phyloP scores from a whole-genome alignment of 2,797 vertebrate species.

The Paguma larvata region DNA sequence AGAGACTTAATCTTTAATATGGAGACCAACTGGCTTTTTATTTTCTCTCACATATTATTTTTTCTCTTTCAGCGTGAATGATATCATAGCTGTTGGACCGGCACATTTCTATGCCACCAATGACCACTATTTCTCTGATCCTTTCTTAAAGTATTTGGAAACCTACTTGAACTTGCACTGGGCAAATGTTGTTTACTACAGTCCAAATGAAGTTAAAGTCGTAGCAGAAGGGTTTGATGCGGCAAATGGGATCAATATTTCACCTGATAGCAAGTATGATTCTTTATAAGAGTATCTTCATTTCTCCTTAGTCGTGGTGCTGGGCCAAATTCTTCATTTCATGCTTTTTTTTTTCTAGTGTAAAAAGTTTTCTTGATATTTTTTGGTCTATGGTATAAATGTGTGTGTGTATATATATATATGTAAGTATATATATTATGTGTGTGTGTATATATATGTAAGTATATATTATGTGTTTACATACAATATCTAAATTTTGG shows the following conservation, averaged over 20 bases:
- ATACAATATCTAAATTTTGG: neutral
- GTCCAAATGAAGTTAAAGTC: constrained; percentile 92
- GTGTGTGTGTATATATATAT: too few species aligned
- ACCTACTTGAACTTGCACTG: constrained; percentile 90
- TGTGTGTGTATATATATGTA: neutral
- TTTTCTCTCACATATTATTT: constrained; percentile 9
- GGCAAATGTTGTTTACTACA: constrained; percentile 96
- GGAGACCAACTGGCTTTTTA: neutral
- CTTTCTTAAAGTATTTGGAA: constrained; percentile 89
- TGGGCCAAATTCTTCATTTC: constrained; percentile 5
- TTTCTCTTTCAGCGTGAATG: constrained; percentile 92
- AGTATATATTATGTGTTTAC: neutral
- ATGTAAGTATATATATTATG: neutral
- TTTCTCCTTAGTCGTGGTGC: neutral
- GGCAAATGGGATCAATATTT: constrained; percentile 96
- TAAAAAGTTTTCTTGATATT: constrained; percentile 50
- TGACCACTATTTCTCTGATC: constrained; percentile 92
- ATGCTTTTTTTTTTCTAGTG: neutral
- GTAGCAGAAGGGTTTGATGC: constrained; percentile 93
- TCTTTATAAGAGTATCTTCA: neutral
- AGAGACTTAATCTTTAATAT: neutral
- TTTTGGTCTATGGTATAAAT: neutral
- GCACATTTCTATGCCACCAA: constrained; percentile 97
- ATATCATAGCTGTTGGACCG: constrained; percentile 93
- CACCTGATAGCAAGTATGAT: constrained; percentile 93